Base-by-base conservation (phyloP, 2,113 vertebrate genomes). In the Laticauda laticaudata region DNA sequence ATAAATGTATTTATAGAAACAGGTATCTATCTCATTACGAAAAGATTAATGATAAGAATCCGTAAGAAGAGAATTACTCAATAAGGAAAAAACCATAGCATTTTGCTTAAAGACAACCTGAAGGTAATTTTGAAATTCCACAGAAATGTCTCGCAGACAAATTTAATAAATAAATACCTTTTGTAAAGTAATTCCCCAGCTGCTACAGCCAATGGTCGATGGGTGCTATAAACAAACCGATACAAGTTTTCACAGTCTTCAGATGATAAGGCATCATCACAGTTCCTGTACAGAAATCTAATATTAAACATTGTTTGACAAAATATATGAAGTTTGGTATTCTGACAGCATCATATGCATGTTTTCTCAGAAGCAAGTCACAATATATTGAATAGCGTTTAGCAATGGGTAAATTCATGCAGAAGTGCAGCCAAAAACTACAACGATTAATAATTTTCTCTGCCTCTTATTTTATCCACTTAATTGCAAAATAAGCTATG, bases 181-280 rank as follows among this genome's bases (percentile, higher is more conserved):
- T 94, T 97, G 89, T 97, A 98, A 54, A 99, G 97, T 93, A 99
- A 97, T 97, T 99, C 98, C n/a, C 98, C 99, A 45, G 98, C 98
- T 39, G 98, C 96, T 90, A 96, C 96, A 3, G 99, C 98, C 7
- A 99, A 96, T 0, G 98, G 98, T 54, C 99, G 98, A 96, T 99
- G 98, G 29, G 98, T 97, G 8, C 98, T 96, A 95, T 98, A 99
- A 94, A 99, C 99, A 95, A 98, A 97, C 96, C 96, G 98, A 95
- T 98, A 98, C 93, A 99, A 95, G 21, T 93, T 97, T 96, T 98
- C 97, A 96, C 97, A 98, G 96, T 99, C 98, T 55, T 97, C 97
- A 34, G 96, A 88, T 89, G 96, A 97, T 92, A 99, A 96, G 3
- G 95, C 95, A 34, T 98, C 98, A 2, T 98, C 98, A 56, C 97